Evolutionary conservation across 2,113 vertebrate genomes (phyloP), one percentile per base, ranked within the genome.

Genomic region (Larimichthys polyactis): DNA sequence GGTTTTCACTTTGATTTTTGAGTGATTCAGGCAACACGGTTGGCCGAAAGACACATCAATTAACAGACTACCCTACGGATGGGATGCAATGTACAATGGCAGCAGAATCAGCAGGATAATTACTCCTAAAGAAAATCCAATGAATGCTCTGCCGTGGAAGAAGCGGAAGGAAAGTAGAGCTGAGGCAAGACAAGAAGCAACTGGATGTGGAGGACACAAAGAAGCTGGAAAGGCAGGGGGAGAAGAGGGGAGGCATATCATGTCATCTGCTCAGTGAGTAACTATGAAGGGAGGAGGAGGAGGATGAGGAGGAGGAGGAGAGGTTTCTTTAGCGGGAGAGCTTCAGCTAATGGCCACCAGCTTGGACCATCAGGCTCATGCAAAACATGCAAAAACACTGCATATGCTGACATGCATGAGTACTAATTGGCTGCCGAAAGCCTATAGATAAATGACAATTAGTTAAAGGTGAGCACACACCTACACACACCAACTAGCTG

Each of bases 251-350:
- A n/a, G 46, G 12, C 36, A 22, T 24, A 63, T 68, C 4, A 1
- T 76, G 46, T 59, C 52, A 62, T 68, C 66, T 55, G 36, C 54
- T 66, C 27, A 76, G 54, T 49, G 24, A 68, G 17, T 40, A 40
- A 40, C 36, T 40, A 44, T 52, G 17, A 65, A 51, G 29, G n/a
- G 16, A 76, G 16, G 24, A 54, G n/a, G 16, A 76, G 16, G 15
- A 22, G 43, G 44, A 36, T 22, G 32, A 54, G n/a, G 16, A 76
- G 16, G 15, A 29, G 49, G 44, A 36, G 32, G 32, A 44, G 32
- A 70, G 43, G 29, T 16, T 67, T 11, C 22, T 67, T 19, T 10
- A 27, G 15, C 5, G 22, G 9, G 40, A 29, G 43, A 51, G 57
- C n/a, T 44, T 70, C 57, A 17, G 16, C 75, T 29, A 79, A 71